Base-by-base conservation (phyloP, 2,113 vertebrate species). In the Hemiprocne comata region DNA sequence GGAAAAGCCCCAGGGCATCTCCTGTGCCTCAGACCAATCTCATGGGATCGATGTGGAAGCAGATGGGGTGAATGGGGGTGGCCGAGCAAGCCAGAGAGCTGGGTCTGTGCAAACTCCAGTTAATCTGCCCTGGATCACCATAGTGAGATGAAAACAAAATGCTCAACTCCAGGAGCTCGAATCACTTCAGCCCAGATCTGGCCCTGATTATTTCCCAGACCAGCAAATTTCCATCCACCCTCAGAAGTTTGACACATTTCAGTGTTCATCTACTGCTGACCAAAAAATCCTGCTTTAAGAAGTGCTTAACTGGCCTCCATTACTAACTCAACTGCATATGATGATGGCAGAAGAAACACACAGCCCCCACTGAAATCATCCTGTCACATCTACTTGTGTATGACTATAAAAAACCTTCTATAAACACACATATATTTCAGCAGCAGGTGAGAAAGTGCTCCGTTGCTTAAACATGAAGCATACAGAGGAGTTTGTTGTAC, bases 261-360 rank as follows among this genome's bases (percentile, higher is more conserved):
- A 38, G 17, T 11, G 20, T 33, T 88, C 23, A n/a, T 36, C 48
- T 51, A 34, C 24, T 55, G 28, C 53, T 85, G 48, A 23, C 57
- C 48, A 78, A 70, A 66, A 69, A 51, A 13, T 10, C 21, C 40
- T 65, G 40, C 28, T 81, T 89, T 44, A 64, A 70, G 33, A 51
- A 40, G 34, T 0, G 0, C 57, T 73, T 65, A 70, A 24, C 7
- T 0, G 0, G 5, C 48, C 54, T 65, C 18, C 5, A 34, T 26
- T 60, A 57, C n/a, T 40, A 61, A 54, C 24, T 28, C 34, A 9
- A 42, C 28, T 67, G 70, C 21, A 20, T 55, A 15, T 2, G 7
- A 28, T n/a, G 53, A 14, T 76, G 58, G 46, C 25, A 72, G 51
- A 64, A 72, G 57, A 38, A 85, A 31, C 46, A 18, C 65, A 28